phyloP scores from a whole-genome alignment of 2,797 vertebrate genomes.

The Acanthornis magna region DNA sequence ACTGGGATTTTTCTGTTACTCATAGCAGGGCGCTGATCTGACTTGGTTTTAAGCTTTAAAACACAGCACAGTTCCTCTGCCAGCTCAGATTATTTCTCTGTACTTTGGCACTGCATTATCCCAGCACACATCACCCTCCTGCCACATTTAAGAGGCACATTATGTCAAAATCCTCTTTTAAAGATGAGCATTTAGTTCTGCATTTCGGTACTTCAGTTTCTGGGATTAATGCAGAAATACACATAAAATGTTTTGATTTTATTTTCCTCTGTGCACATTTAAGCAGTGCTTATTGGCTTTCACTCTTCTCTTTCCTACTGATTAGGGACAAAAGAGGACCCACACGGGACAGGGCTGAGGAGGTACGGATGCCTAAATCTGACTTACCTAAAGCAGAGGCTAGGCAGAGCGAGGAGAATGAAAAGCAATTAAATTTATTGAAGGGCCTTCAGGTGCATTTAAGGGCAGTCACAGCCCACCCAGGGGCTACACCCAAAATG shows the following conservation, averaged over 20 bases:
- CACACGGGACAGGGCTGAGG: not conserved
- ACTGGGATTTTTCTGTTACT: not conserved
- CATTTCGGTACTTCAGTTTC: not conserved
- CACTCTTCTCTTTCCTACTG: not conserved
- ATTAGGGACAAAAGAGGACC: not conserved
- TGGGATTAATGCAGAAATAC: not conserved
- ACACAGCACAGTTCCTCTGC: not conserved
- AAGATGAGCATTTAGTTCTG: not conserved
- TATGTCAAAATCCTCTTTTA: not conserved
- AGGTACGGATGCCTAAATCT: not conserved
- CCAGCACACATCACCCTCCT: not conserved
- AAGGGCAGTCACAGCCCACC: too few relatives aligned
- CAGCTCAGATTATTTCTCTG: not conserved
- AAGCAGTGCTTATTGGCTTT: not conserved
- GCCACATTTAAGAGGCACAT: not conserved
- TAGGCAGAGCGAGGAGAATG: too few relatives aligned
- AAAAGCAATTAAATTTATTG: too few relatives aligned
- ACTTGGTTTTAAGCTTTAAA: not conserved
- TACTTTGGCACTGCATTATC: not conserved
- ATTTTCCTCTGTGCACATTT: not conserved
- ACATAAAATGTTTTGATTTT: not conserved
- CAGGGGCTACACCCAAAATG: too few relatives aligned
- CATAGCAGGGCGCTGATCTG: not conserved
- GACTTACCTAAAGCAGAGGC: too few relatives aligned
- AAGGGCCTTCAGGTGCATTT: too few relatives aligned